A percentile compares a stretch with the other conserved stretches of the same genome.
These are phyloP conservation scores for Drosophila kohkoa DNA, from an alignment of 1,140 invertebrate species.

Conservation along the genomic window DNA sequence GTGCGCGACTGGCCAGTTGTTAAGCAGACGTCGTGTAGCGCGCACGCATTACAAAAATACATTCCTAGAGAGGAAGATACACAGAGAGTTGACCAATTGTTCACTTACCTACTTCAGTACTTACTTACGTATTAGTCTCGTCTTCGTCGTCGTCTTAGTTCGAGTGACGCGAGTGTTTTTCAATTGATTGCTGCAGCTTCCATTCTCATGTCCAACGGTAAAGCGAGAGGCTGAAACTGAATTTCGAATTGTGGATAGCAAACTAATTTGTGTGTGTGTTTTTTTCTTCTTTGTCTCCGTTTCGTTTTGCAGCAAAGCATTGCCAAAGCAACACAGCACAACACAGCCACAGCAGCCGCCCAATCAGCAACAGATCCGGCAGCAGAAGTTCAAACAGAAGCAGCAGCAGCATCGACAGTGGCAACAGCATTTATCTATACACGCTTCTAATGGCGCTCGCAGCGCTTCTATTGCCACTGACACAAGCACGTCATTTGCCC, in stretches of 20 bases:
- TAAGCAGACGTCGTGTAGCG: slow-evolving; percentile 31
- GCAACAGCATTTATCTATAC: slow-evolving; percentile 27
- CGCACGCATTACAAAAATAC: slow-evolving; percentile 22
- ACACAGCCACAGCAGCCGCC: slow-evolving; percentile 23
- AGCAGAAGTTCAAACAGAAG: slow-evolving; percentile 5
- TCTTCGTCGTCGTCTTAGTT: not conserved
- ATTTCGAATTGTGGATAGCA: not conserved
- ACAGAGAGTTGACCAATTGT: too few species aligned
- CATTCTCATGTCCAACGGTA: slow-evolving; percentile 30
- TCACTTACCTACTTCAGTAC: too few species aligned
- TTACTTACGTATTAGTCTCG: not conserved
- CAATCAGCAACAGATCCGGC: slow-evolving; percentile 10
- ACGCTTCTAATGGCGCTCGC: slow-evolving; percentile 50
- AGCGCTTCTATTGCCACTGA: slow-evolving; percentile 33
- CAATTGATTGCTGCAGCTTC: not conserved
- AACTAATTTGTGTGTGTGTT: slow-evolving; percentile 1
- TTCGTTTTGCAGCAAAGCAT: slow-evolving; percentile 44
- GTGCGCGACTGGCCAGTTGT: slow-evolving; percentile 43
- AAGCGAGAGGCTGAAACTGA: not conserved
- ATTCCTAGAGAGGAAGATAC: too few species aligned
- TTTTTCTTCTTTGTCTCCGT: not conserved
- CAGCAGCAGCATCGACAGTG: slow-evolving; percentile 2
- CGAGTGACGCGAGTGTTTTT: not conserved
- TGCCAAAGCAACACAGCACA: slow-evolving; percentile 40
- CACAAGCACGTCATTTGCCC: slow-evolving; percentile 61